Conservation (phyloP, 2,888 invertebrate species). For the Lasius platythorax region DNA sequence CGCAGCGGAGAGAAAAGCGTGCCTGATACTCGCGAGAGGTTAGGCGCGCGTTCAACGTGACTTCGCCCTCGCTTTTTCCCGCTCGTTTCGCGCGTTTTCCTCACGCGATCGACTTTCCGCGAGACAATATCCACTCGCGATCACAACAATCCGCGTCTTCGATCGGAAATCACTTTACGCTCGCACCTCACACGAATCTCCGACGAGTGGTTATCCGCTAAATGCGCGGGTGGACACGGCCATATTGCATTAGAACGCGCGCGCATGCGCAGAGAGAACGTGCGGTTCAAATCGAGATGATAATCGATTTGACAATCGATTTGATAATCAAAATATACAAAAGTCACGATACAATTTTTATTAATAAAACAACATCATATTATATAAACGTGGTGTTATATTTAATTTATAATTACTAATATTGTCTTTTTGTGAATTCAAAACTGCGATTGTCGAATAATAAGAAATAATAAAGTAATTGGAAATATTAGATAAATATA, state of each 20-base stretch:
- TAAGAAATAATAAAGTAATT: no score
- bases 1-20: background rate
- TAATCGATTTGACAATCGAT: no score
- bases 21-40: conserved; percentile 73
- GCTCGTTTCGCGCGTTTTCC: background rate
- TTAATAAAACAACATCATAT: no score
- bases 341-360: no score
- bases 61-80: background rate
- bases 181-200: background rate
- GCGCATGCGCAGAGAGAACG: background rate
- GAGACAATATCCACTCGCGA: background rate
- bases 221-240: background rate
- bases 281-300: background rate
- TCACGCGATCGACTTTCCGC: no score
- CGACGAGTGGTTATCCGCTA: background rate
- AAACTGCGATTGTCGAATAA: no score
- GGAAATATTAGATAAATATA: no score
- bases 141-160: background rate
- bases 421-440: no score
- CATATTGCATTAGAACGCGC: conserved; percentile 7
- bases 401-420: no score
- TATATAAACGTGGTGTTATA: no score
- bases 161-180: background rate
- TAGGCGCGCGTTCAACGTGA: conserved; percentile 56
- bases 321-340: no score